These are phyloP conservation scores for Heliconius hermathena DNA, from an alignment of 1,140 invertebrate species.

Conservation along the genomic window DNA sequence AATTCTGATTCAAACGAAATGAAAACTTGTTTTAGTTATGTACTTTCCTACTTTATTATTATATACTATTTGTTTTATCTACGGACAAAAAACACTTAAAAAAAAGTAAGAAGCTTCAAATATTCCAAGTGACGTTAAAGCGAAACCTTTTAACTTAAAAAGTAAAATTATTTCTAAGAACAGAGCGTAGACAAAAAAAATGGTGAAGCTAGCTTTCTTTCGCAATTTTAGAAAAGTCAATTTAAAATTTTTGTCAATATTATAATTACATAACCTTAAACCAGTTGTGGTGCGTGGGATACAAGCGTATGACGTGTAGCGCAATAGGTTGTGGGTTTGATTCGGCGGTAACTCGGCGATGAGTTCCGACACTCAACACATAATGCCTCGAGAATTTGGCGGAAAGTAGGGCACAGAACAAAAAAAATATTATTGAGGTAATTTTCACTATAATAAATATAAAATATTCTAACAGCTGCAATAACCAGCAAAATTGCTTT, in stretches of 20 bases:
- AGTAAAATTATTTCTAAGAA: background rate
- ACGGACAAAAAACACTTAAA: background rate
- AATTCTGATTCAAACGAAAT: background rate
- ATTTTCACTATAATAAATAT: background rate
- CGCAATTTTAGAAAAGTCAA: background rate
- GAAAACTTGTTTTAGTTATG: background rate
- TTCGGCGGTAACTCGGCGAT: no score
- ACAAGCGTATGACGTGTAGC: no score
- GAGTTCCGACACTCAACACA: no score
- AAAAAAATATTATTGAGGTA: background rate
- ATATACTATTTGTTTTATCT: background rate
- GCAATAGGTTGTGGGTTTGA: no score
- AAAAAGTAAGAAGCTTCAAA: background rate
- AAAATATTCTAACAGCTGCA: background rate
- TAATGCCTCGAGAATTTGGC: no score
- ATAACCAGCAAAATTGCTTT: background rate
- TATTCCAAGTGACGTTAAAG: background rate
- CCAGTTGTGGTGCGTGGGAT: no score
- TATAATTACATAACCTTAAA: no score
- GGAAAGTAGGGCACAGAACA: no score
- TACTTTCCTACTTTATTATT: background rate
- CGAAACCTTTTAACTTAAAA: background rate
- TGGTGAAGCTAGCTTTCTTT: background rate
- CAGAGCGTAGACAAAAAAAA: background rate
- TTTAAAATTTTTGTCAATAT: no score